These are phyloP conservation scores for Pocillopora damicornis DNA, from an alignment of 64 coral and sea anemone genomes.

Conservation along the genomic window DNA sequence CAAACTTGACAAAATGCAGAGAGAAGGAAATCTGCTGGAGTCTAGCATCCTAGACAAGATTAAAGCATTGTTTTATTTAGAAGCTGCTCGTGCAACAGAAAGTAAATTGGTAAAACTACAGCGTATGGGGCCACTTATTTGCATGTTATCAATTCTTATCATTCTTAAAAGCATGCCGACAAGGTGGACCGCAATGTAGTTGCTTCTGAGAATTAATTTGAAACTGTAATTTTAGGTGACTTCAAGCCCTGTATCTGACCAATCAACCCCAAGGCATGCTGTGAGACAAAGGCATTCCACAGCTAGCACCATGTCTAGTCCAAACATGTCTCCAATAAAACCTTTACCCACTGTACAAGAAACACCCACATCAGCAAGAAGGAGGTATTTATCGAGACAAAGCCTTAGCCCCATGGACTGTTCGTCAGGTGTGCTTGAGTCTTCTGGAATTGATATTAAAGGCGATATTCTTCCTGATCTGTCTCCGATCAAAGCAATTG, in stretches of 20 bases:
- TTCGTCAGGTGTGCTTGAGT: conserved; percentile 10
- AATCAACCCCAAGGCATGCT: conserved; percentile 5
- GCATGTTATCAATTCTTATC: too few species aligned
- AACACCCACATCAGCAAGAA: conserved; percentile 4
- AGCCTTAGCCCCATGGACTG: conserved; percentile 25
- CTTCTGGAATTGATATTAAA: conserved; percentile 48
- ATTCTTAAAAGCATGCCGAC: too few species aligned
- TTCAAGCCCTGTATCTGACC: conserved; percentile 45
- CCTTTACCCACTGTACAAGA: conserved; percentile 9
- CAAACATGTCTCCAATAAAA: conserved; percentile 31
- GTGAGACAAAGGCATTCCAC: conserved; percentile 15
- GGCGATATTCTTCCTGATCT: conserved; percentile 48
- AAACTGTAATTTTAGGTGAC: conserved; percentile 23
- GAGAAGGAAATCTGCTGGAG: too few species aligned
- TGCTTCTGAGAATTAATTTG: background rate
- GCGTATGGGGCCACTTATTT: too few species aligned
- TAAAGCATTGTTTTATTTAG: too few species aligned
- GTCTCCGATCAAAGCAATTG: conserved; percentile 43
- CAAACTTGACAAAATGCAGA: too few species aligned
- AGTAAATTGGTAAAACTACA: too few species aligned
- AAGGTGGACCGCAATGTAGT: too few species aligned
- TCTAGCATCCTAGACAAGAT: too few species aligned
- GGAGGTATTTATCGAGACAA: background rate
- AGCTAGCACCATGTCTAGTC: conserved; percentile 31
- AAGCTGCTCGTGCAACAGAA: too few species aligned